phyloP scores from a whole-genome alignment of 2,888 invertebrate species.

The Periphyllus acericola region DNA sequence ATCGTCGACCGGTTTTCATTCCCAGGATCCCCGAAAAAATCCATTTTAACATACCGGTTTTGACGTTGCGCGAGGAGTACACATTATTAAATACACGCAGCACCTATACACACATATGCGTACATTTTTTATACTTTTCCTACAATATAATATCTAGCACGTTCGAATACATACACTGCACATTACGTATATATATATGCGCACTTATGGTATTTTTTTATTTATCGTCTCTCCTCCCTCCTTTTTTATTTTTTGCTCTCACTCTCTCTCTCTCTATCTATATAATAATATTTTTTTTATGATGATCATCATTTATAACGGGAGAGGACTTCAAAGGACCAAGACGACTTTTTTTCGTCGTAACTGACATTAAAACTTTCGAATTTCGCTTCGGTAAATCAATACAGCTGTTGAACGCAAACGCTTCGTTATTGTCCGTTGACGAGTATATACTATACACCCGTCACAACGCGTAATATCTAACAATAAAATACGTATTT shows the following conservation, averaged over 20 bases:
- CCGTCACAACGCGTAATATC: no score
- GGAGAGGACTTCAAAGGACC: neutral
- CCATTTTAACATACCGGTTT: constrained; percentile 42
- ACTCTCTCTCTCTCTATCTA: neutral
- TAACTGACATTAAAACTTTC: neutral
- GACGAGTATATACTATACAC: no score
- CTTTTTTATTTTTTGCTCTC: neutral
- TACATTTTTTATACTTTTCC: neutral
- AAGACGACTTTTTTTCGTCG: neutral
- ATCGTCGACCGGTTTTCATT: constrained; percentile 33
- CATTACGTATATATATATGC: neutral
- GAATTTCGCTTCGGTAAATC: neutral
- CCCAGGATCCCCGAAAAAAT: constrained; percentile 10
- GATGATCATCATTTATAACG: neutral
- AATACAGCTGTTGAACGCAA: neutral
- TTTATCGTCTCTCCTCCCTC: neutral
- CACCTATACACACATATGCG: neutral
- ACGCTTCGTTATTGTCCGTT: neutral
- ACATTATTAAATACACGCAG: neutral
- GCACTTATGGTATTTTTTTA: neutral
- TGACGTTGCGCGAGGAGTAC: neutral
- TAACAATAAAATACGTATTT: no score
- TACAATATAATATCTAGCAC: neutral
- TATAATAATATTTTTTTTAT: neutral
- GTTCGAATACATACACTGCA: neutral